Base-by-base conservation (phyloP, 2,888 invertebrate genomes). In the Cremastobaeus sp. region DNA sequence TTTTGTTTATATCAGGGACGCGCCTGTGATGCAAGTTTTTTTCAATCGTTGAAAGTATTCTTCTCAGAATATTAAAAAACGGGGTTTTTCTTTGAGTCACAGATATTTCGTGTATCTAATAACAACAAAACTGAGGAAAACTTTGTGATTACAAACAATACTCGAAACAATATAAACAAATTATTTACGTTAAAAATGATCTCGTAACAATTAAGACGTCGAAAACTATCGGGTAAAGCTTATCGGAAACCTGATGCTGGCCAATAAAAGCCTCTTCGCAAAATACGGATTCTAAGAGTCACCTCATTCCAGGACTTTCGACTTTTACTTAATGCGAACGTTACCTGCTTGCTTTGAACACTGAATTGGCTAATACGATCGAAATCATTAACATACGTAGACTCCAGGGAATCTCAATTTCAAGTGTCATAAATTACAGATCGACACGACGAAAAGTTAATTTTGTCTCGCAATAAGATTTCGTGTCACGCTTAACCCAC, bases 401-500 rank as follows among this genome's bases (percentile, higher is more conserved):
- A 48, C 65, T 15, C 39, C 5, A 18, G 30, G 25, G 52, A 48
- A 57, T 66, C 17, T 34, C 66, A 43, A 32, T 59, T 50, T 14
- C 20, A 43, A 43, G 43, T 59, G 18, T 59, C 68, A 59, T 59
- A 68, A 68, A 68, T 52, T 59, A 68, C 43, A 37, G 50, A 68
- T 68, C 52, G 68, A 9, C 59, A 45, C 20, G 43, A 32, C 59
- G 66, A 59, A 50, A 59, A 59, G 50, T 41, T 35, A 50, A 52
- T 68, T 68, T 59, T 59, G 11, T 43, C 37, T 37, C 14, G 52
- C 37, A 54, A 69, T 60, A 60, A 69, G 37, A 15, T 69, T 69
- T 68, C 68, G 30, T 50, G 45, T 68, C 68, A 69, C 69, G 69
- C 54, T 32, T 69, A 69, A 69, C 69, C 69, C 54, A 69, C 60